These are phyloP conservation scores for Drosophila differens DNA, from an alignment of 2,888 invertebrate genomes.

Conservation along the genomic window DNA sequence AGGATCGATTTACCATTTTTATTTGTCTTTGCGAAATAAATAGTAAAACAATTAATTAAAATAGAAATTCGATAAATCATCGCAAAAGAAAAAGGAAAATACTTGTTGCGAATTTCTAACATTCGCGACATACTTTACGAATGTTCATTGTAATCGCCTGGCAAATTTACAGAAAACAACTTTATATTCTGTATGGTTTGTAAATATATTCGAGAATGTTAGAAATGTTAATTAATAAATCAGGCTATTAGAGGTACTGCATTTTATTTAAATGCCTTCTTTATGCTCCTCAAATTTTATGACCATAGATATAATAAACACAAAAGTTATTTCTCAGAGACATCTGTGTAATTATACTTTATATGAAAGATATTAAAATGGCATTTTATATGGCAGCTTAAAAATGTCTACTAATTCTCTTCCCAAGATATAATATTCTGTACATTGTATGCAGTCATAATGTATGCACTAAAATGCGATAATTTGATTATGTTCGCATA, in stretches of 20 bases:
- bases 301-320: neutral
- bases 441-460: slow-evolving; percentile 12
- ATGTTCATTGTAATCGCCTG: neutral
- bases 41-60: neutral
- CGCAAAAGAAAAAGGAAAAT: neutral
- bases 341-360: neutral
- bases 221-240: neutral
- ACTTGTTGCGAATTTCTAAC: accelerated
- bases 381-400: neutral
- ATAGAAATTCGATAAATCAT: neutral
- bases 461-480: slow-evolving; percentile 46
- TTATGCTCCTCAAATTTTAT: neutral
- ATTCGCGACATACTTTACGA: neutral
- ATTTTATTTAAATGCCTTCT: neutral
- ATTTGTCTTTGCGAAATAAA: neutral
- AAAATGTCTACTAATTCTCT: neutral
- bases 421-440: neutral
- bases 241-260: neutral
- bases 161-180: neutral
- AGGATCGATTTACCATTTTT: neutral
- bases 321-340: neutral
- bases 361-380: neutral
- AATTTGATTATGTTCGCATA: slow-evolving; percentile 60
- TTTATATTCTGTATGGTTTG: neutral
- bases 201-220: neutral